Evolutionary conservation across 2,888 invertebrate genomes (phyloP).

Genomic region (Rhyacophila evoluta): DNA sequence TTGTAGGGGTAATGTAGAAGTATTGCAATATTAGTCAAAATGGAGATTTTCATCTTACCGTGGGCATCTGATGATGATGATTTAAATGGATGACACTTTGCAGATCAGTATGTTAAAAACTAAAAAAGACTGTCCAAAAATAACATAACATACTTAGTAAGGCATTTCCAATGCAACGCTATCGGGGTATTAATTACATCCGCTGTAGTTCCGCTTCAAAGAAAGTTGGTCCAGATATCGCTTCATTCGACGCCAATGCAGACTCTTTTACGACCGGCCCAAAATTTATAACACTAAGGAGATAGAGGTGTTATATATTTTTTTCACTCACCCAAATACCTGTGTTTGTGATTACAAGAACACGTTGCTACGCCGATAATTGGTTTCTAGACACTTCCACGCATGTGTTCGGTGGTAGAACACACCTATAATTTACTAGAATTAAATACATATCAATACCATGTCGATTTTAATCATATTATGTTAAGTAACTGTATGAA

Average conservation of each 20-base stretch:
- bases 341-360: neutral
- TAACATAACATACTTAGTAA: neutral
- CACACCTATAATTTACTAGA: neutral
- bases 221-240: conserved; percentile 38
- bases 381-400: neutral
- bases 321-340: conserved; percentile 10
- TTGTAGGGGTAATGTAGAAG: too few relatives aligned
- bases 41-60: too few relatives aligned
- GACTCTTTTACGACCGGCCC: neutral
- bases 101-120: too few relatives aligned
- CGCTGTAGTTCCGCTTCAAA: conserved; percentile 1
- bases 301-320: neutral
- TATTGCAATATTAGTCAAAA: too few relatives aligned
- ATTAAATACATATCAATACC: neutral
- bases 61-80: too few relatives aligned
- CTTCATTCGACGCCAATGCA: neutral
- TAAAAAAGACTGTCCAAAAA: neutral
- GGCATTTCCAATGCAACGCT: neutral
- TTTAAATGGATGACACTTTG: too few relatives aligned
- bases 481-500: too few relatives aligned
- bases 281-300: neutral
- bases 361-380: neutral
- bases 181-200: neutral
- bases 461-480: too few relatives aligned
- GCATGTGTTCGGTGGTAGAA: neutral